Conservation (phyloP, 2,113 vertebrate species). For the Ageneiosus marmoratus region DNA sequence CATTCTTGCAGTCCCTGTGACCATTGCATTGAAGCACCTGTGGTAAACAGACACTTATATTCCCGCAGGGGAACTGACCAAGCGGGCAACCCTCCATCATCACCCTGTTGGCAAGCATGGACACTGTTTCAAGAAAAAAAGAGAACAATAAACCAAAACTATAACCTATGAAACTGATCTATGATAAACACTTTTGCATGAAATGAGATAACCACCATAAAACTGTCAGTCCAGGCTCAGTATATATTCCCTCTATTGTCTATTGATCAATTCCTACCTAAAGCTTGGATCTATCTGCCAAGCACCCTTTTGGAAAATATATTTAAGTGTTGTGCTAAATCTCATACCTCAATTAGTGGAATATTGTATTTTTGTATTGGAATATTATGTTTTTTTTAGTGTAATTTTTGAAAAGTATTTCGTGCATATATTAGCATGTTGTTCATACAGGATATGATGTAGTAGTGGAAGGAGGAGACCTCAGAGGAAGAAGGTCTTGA, state of each 20-base stretch:
- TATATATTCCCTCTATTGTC: neutral
- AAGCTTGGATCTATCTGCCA: neutral
- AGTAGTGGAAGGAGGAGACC: no score
- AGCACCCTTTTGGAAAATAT: no score
- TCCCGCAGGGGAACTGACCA: conserved; percentile 81
- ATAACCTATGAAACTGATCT: neutral
- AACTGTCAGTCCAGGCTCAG: neutral
- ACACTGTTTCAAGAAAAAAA: conserved; percentile 46
- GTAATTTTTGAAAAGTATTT: no score
- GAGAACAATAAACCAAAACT: neutral
- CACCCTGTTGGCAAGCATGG: conserved; percentile 52
- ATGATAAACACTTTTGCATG: neutral
- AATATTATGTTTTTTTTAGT: no score
- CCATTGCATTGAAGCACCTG: conserved; percentile 77
- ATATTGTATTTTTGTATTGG: no score
- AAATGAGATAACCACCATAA: neutral
- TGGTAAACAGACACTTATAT: conserved; percentile 73
- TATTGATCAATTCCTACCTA: neutral
- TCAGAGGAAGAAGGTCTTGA: no score
- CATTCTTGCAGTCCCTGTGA: conserved; percentile 79
- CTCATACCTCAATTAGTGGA: no score
- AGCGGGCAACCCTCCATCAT: conserved; percentile 67
- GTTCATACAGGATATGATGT: no score
- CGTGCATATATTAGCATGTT: no score
- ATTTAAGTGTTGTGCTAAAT: no score